Evolutionary conservation across 2,888 invertebrate species (phyloP).

Genomic region (Morinoia aosen): DNA sequence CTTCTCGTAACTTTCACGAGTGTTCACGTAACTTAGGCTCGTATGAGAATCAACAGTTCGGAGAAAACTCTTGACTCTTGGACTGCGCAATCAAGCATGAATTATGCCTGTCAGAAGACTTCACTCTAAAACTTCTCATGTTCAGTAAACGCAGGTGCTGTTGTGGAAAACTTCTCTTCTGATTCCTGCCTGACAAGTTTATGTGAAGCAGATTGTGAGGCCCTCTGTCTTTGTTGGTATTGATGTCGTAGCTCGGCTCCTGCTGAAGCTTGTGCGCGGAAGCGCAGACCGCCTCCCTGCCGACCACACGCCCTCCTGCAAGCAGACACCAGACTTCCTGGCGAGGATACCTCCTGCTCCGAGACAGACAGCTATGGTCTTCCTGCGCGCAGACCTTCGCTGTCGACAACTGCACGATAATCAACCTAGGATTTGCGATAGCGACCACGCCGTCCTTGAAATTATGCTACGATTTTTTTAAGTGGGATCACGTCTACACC

Average conservation of each 20-base stretch:
- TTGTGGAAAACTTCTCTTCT: background rate
- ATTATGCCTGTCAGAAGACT: background rate
- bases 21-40: too few species aligned
- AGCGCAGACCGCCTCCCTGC: background rate
- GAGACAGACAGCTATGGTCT: background rate
- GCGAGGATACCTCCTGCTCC: background rate
- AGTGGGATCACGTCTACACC: background rate
- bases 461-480: background rate
- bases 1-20: too few species aligned
- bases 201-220: background rate
- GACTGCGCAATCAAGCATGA: too few species aligned
- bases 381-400: background rate
- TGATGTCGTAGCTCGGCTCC: background rate
- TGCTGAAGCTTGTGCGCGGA: background rate
- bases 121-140: background rate
- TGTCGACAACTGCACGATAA: background rate
- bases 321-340: conserved; percentile 3
- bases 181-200: conserved; percentile 3
- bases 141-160: background rate
- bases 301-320: background rate
- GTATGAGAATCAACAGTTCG: too few species aligned
- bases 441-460: background rate
- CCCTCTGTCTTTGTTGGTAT: background rate
- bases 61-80: too few species aligned
- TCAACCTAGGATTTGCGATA: background rate